Conservation (phyloP, 2,888 invertebrate genomes). For the Heliothis peltigera region DNA sequence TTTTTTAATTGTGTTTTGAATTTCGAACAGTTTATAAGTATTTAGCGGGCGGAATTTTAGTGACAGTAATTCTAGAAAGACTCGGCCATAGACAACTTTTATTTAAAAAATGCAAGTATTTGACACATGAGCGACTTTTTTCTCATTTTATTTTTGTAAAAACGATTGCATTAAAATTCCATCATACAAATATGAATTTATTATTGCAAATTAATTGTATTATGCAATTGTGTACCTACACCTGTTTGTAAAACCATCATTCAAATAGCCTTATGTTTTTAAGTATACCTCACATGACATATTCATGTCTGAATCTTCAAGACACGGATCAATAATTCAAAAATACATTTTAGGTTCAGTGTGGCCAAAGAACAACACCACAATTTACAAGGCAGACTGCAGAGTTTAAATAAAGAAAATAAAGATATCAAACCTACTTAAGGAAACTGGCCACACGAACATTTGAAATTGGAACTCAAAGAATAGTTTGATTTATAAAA, state of each 20-base stretch:
- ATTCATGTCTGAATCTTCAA: background rate
- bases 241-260: constrained; percentile 30
- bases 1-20: background rate
- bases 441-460: no score
- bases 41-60: background rate
- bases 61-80: background rate
- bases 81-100: background rate
- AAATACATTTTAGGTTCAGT: background rate
- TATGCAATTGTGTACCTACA: background rate
- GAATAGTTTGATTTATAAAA: no score
- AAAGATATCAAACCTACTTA: no score
- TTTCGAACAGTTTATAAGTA: background rate
- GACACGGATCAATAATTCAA: constrained; percentile 19
- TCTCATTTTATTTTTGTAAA: no score
- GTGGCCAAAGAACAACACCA: background rate
- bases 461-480: no score
- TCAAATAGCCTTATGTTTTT: constrained; percentile 12
- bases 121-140: background rate
- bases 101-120: background rate
- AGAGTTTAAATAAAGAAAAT: no score
- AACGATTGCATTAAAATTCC: no score
- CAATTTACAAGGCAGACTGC: no score
- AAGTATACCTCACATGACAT: background rate
- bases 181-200: no score
- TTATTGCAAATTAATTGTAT: no score